Evolutionary conservation across 1,140 invertebrate species (phyloP), one percentile per base, ranked within the genome.

Genomic region (Galleria mellonella): DNA sequence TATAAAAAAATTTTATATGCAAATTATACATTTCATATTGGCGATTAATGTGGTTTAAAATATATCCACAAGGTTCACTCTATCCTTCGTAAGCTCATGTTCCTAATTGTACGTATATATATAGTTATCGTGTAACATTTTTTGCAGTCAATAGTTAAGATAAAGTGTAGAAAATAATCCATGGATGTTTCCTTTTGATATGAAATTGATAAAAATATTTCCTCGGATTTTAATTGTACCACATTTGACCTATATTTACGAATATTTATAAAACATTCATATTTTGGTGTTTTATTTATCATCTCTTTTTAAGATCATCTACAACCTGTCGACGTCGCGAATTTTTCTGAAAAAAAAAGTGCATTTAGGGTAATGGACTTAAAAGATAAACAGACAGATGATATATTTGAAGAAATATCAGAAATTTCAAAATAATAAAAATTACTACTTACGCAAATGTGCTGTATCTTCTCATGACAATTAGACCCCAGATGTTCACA

Each of bases 231-330:
- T 77, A 79, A 84, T 79, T 82, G 76, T 84, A 77, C 70, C 70
- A 81, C 75, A 83, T 84, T 84, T 81, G 78, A 84, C 69, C 68
- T 82, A 81, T 78, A 84, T 79, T 82, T 82, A 81, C 70, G 74
- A 83, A 83, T 83, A 84, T 84, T 84, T 84, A 84, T 83, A 84
- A 84, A 84, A 83, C 65, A 84, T 83, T 83, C 72, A 77, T 79
- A 76, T 51, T 58, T 42, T 43, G 32, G 63, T 62, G 72, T 82
- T 84, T 84, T 57, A 76, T 82, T 82, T 70, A 31, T 17, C 9
- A 1, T 17, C 8, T 11, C 4, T 7, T n/a, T 9, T 15, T 23
- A 37, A 4, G 4, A 37, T 23, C 6, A 23, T 23, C 2, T 23
- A n/a, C n/a, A n/a, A n/a, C n/a, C n/a, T n/a, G n/a, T n/a, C n/a